These are phyloP conservation scores for Drosophila takahashii DNA, from an alignment of 1,140 invertebrate species.

Conservation along the genomic window DNA sequence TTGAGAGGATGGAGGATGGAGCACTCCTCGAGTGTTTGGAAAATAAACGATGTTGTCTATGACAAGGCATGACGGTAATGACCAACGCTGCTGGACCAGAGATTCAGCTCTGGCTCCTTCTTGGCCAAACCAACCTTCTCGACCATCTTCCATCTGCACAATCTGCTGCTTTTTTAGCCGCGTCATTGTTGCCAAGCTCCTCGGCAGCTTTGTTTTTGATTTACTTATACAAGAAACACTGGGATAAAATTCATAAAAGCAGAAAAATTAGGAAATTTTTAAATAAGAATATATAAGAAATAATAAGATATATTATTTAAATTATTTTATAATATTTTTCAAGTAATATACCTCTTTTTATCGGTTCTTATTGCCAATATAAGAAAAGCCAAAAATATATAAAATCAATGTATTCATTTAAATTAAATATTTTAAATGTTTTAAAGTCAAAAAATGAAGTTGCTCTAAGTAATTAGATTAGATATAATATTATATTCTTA, in stretches of 20 bases:
- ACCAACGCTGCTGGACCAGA: slow-evolving; percentile 39
- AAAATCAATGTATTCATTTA: no score
- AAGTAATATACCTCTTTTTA: no score
- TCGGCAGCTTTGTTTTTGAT: slow-evolving; percentile 34
- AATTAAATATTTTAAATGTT: no score
- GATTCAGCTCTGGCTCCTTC: slow-evolving; percentile 7
- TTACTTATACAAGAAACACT: slow-evolving; percentile 29
- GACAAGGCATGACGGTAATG: slow-evolving; percentile 82
- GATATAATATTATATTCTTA: no score
- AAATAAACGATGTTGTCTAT: slow-evolving; percentile 83
- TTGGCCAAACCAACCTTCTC: slow-evolving; percentile 18
- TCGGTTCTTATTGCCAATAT: no score
- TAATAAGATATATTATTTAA: no score
- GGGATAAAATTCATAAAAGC: background rate
- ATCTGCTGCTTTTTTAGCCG: slow-evolving; percentile 61
- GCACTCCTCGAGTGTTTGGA: slow-evolving; percentile 46
- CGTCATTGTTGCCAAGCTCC: slow-evolving; percentile 69
- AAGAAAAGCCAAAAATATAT: no score
- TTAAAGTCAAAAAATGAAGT: no score
- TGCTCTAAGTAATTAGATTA: no score
- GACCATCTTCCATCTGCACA: slow-evolving; percentile 1
- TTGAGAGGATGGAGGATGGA: slow-evolving; percentile 7
- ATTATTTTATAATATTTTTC: no score
- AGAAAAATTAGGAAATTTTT: no score
- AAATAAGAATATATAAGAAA: no score